Conservation (phyloP, 2,797 vertebrate genomes). For the Anableps anableps region DNA sequence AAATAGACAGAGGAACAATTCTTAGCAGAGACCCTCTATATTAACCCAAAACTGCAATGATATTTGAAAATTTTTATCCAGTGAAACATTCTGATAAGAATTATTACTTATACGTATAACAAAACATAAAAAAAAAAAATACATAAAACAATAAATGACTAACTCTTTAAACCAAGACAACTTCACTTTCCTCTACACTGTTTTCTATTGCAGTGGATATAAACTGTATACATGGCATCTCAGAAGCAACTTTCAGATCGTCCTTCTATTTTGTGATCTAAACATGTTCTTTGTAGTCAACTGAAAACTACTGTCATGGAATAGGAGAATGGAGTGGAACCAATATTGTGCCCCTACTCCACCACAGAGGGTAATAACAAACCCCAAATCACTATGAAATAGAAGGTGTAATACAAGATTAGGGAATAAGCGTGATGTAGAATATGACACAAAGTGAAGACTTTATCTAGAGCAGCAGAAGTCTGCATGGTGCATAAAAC, state of each 20-base stretch:
- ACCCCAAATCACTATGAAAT: background rate
- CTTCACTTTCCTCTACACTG: slow-evolving; percentile 16
- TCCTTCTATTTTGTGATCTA: background rate
- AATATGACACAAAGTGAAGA: background rate
- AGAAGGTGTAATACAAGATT: background rate
- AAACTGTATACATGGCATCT: background rate
- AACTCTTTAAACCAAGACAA: slow-evolving; percentile 34
- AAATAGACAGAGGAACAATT: slow-evolving; percentile 74
- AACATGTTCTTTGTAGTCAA: background rate
- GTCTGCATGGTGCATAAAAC: background rate
- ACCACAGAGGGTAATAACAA: background rate
- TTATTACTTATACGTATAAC: slow-evolving; percentile 45
- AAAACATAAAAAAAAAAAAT: slow-evolving; percentile 46
- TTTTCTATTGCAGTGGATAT: background rate
- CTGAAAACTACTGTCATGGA: background rate
- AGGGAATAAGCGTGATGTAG: background rate
- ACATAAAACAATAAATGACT: slow-evolving; percentile 23
- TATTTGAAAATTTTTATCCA: slow-evolving; percentile 60
- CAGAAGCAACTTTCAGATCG: background rate
- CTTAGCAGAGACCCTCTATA: slow-evolving; percentile 49
- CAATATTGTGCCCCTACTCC: background rate
- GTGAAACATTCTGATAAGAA: slow-evolving; percentile 27
- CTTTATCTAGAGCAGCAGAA: background rate
- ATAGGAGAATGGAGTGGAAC: background rate
- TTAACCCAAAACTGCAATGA: slow-evolving; percentile 41